Percentiles rank a stretch among this genome's conserved stretches.
Conservation (phyloP, 2,888 invertebrate genomes). For the Tortricodes alternella region DNA sequence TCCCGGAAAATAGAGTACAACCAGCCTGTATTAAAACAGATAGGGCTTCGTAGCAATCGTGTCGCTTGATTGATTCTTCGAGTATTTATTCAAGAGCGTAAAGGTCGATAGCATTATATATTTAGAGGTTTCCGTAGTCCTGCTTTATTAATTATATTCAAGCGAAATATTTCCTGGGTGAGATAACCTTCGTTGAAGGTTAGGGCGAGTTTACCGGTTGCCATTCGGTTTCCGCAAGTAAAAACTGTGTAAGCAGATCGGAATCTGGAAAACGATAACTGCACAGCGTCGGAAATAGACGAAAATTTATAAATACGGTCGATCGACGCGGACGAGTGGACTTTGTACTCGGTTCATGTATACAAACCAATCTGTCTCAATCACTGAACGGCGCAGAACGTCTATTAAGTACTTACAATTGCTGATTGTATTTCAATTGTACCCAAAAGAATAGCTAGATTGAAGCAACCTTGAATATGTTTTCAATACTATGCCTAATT, state of each 20-base stretch:
- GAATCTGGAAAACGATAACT: slow-evolving; percentile 29
- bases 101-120: slow-evolving; percentile 44
- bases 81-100: slow-evolving; percentile 37
- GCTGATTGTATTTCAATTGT: slow-evolving; percentile 15
- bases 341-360: slow-evolving; percentile 48
- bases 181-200: slow-evolving; percentile 42
- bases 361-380: slow-evolving; percentile 49
- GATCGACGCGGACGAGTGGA: slow-evolving; percentile 44
- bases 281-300: slow-evolving; percentile 36
- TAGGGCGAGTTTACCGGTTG: slow-evolving; percentile 22
- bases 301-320: slow-evolving; percentile 44
- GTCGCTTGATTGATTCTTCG: slow-evolving; percentile 48
- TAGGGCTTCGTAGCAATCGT: slow-evolving; percentile 41
- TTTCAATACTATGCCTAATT: not conserved
- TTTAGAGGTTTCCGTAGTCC: slow-evolving; percentile 45
- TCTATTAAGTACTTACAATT: slow-evolving; percentile 15
- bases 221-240: slow-evolving; percentile 35
- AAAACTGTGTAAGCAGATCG: slow-evolving; percentile 26
- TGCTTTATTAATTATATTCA: slow-evolving; percentile 31
- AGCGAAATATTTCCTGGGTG: slow-evolving; percentile 35
- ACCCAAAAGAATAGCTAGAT: not conserved
- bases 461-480: slow-evolving; percentile 2
- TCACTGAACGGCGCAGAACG: slow-evolving; percentile 37
- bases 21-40: not conserved
- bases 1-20: not conserved